Evolutionary conservation across 2,888 invertebrate genomes (phyloP), one percentile per base, ranked within the genome.

Genomic region (Caenorhabditis becei): DNA sequence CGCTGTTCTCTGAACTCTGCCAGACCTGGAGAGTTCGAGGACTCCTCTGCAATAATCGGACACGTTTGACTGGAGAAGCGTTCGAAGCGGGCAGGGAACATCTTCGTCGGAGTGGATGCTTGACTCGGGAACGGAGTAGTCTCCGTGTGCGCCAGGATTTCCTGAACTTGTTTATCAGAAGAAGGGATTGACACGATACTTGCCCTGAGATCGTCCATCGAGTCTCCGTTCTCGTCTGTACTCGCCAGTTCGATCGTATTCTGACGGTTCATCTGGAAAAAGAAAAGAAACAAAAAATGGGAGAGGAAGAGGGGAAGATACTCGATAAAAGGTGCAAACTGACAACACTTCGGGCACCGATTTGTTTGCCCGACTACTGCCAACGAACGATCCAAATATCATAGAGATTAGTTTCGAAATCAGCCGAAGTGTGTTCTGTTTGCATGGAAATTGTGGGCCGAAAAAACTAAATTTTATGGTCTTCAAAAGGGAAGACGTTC

Each of bases 51-150:
- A 41, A 74, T 74, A n/a, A 74, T 63, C 1, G 74, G 66, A 23
- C 74, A 74, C 24, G 65, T 74, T 24, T 74, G 74, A 59, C 74
- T 66, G 18, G 59, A n/a, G 58, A 74, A 51, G 16, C 74, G 24
- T 20, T 74, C 74, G 44, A 74, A 66, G 59, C 74, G 44, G 20
- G 63, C 10, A 8, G 65, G 63, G 18, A 65, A 32, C 20, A 18
- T 23, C 14, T 56, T 18, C 2, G 74, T 66, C 16, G 74, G 74
- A 26, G 74, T 66, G 4, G 74, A 59, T 5, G 65, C 56, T 14
- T 63, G 72, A 56, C 65, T 65, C 7, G 72, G 24, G 61, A 71
- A 62, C 14, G 72, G 35, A 1, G 54, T 65, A 23, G 58, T 16
- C 14, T 74, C 74, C n/a, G 74, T 66, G 41, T 66, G 66, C 7